Base-by-base conservation (phyloP, 1,140 invertebrate genomes). In the Heliconius eleuchia region DNA sequence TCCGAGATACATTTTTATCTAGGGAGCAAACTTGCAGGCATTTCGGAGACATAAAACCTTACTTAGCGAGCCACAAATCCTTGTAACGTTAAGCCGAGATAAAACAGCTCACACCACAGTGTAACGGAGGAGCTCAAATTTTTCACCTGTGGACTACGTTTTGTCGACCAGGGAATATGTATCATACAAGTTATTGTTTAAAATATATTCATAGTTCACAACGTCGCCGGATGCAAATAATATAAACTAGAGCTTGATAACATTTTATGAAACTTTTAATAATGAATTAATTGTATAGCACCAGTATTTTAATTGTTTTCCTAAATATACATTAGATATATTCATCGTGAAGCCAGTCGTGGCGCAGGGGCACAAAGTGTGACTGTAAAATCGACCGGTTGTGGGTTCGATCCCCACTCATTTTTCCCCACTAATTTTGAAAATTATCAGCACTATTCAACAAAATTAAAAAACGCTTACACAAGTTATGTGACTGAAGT, bases 21-120 rank as follows among this genome's bases (percentile, higher is more conserved):
- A 81, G 84, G 85, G 88, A 91, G 84, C 89, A 89, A 94, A 93
- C 84, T 93, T 90, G 88, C 87, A 90, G 86, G 87, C 87, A 86
- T 89, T 91, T 83, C 89, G 85, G 86, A 85, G 88, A 92, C 92
- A 93, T 93, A 94, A 94, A 93, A 93, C 90, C 86, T 94, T 94
- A 93, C 92, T 93, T 93, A 94, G 92, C 86, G 90, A 91, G 91
- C 91, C 91, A 94, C 93, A 94, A 94, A 94, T 94, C 90, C 92
- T 94, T 91, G 91, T 94, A 94, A 94, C 87, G 91, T 88, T 93
- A 92, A 93, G 92, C 92, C 89, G 90, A 94, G 92, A 94, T 94
- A 94, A 93, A 93, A 93, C 91, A 92, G 91, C 93, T 89, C 86
- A 86, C 85, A 88, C 89, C 85, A 88, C 88, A 86, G 85, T 86